Conservation (phyloP, 2,797 vertebrate genomes). For the Ctenopoma kingsleyae region DNA sequence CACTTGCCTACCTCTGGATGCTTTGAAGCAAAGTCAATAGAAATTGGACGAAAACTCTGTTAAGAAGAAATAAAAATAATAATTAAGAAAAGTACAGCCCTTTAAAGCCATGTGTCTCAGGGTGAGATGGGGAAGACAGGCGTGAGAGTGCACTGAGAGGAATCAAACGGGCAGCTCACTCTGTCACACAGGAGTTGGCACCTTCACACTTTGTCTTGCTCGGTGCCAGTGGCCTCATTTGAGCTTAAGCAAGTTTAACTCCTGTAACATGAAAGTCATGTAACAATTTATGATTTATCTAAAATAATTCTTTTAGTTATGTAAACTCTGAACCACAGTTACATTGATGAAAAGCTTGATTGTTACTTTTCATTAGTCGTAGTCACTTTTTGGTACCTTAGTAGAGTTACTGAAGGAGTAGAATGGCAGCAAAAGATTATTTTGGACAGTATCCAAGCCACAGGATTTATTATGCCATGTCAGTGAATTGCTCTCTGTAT, state of each 20-base stretch:
- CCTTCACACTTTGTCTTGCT: slow-evolving; percentile 54
- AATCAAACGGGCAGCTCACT: slow-evolving; percentile 56
- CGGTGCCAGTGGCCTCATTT: slow-evolving; percentile 59
- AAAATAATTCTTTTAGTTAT: slow-evolving; percentile 18
- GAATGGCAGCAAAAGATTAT: slow-evolving; percentile 71
- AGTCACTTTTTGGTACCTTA: slow-evolving; percentile 46
- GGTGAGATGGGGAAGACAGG: slow-evolving; percentile 41
- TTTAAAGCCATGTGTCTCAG: slow-evolving; percentile 19
- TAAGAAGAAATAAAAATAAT: slow-evolving; percentile 63
- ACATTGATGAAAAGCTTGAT: slow-evolving; percentile 23
- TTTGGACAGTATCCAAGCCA: slow-evolving; percentile 79
- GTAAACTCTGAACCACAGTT: slow-evolving; percentile 2
- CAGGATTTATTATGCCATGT: slow-evolving; percentile 85
- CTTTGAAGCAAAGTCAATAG: slow-evolving; percentile 75
- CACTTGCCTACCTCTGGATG: slow-evolving; percentile 37
- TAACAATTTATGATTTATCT: slow-evolving; percentile 45
- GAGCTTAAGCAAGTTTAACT: slow-evolving; percentile 61
- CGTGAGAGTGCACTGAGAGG: slow-evolving; percentile 30
- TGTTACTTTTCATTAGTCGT: slow-evolving; percentile 33
- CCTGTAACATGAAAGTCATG: slow-evolving; percentile 47
- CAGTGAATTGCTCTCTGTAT: slow-evolving; percentile 83
- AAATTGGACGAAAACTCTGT: slow-evolving; percentile 68
- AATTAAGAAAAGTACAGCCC: slow-evolving; percentile 60
- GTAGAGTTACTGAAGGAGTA: slow-evolving; percentile 53
- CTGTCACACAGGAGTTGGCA: slow-evolving; percentile 69